Evolutionary conservation across 2,888 invertebrate genomes (phyloP), one percentile per base, ranked within the genome.

Genomic region (Perithous albicinctus): DNA sequence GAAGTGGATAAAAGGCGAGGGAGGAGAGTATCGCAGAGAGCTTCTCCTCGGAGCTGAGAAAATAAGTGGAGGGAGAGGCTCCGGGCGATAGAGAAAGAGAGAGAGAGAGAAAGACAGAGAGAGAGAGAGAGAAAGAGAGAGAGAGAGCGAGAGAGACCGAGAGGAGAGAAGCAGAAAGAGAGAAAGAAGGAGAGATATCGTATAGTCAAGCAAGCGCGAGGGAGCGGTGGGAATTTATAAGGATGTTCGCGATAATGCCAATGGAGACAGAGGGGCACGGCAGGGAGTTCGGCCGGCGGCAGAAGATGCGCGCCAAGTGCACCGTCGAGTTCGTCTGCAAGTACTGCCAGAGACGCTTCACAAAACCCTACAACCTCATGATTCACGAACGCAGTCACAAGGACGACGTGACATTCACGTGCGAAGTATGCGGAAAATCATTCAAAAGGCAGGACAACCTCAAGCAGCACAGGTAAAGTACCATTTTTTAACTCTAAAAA

Each of bases 321-420:
- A 91, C 92, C 86, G 92, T 92, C 88, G 95, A 99, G 93, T 99
- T 98, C 94, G 99, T 99, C 91, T 99, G 99, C 95, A 98, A 98
- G 93, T 99, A 97, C 93, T 99, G 99, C 94, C 97, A 97, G 92
- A 95, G 99, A 43, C 98, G 99, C 92, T 99, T 99, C 94, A 99
- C 99, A 85, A 99, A 99, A 93, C 98, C 98, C 64, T 99, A 99
- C 94, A 99, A 99, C 93, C 94, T 99, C 88, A 95, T 99, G 89
- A 99, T 99, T 88, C 99, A 99, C 93, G 99, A 99, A 93, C 95
- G 98, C 89, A 99, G 99, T 1, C 99, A 99, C 93, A 99, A 99
- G 43, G 98, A 99, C 92, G 99, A 99, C 93, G 94, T 99, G 82
- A 99, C 99, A 10, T 99, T 98, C 93, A 97, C 97, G 48, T 99